phyloP scores from a whole-genome alignment of 2,113 vertebrate species.

The Syrrhaptes paradoxus region DNA sequence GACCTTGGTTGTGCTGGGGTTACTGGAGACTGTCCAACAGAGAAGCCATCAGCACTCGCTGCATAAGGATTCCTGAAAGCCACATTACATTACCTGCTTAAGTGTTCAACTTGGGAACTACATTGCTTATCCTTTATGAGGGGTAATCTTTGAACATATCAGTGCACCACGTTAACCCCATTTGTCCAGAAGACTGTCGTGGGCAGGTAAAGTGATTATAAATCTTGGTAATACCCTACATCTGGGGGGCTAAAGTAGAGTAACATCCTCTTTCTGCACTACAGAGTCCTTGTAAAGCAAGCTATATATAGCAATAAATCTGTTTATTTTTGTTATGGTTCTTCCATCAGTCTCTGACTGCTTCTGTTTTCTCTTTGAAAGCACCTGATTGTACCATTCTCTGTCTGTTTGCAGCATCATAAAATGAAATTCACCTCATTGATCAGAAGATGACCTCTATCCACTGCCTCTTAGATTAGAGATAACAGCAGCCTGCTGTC shows the following conservation, averaged over 20 bases:
- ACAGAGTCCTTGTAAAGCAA: neutral
- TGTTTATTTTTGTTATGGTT: conserved; percentile 8
- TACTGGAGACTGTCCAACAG: neutral
- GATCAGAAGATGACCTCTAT: conserved; percentile 34
- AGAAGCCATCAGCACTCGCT: neutral
- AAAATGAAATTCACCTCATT: conserved; percentile 35
- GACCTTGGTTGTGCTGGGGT: neutral
- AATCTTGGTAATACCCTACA: neutral
- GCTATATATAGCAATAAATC: neutral
- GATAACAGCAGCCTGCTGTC: conserved; percentile 39
- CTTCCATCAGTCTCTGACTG: neutral
- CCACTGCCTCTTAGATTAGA: conserved; percentile 13
- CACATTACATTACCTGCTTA: rapidly evolving
- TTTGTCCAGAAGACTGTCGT: neutral
- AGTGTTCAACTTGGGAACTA: neutral
- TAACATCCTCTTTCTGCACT: neutral
- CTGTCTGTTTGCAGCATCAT: neutral
- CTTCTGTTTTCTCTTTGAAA: neutral
- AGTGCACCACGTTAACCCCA: rapidly evolving
- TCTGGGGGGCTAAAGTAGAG: neutral
- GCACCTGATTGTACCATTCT: neutral
- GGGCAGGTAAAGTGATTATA: neutral
- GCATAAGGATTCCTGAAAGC: neutral
- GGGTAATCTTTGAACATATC: neutral
- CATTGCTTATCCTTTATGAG: neutral